Percentiles rank a stretch among this genome's conserved stretches.
phyloP scores from a whole-genome alignment of 2,888 invertebrate species.

The Chorisops tibialis region DNA sequence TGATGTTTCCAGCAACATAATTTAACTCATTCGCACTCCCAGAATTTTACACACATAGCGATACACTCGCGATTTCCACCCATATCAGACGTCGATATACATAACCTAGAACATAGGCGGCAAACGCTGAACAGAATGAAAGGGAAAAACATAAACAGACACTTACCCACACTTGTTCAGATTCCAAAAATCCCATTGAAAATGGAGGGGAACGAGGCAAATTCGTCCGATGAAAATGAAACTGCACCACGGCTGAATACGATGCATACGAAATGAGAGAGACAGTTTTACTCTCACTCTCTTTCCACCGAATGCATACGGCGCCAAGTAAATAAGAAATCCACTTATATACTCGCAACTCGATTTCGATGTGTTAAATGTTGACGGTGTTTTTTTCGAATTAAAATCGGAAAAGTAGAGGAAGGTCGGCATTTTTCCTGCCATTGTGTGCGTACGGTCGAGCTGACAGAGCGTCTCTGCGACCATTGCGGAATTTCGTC shows the following conservation, averaged over 20 bases:
- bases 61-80: neutral
- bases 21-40: neutral
- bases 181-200: too few species aligned
- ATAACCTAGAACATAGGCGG: neutral
- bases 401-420: conserved; percentile 35
- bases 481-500: neutral
- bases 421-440: conserved; percentile 36
- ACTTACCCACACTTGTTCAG: neutral
- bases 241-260: conserved; percentile 25
- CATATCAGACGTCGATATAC: neutral
- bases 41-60: neutral
- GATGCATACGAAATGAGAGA: conserved; percentile 17
- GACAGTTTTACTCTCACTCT: neutral
- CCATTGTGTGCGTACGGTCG: conserved; percentile 6
- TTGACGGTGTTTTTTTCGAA: neutral
- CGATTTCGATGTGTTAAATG: neutral
- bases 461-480: neutral
- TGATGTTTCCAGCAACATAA: neutral
- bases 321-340: neutral
- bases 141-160: conserved; percentile 26
- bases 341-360: neutral
- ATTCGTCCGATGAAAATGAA: conserved; percentile 24
- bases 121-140: conserved; percentile 17
- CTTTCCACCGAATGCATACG: neutral
- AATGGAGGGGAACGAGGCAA: neutral